Evolutionary conservation across 2,113 vertebrate genomes (phyloP), one percentile per base, ranked within the genome.

Genomic region (Xyrauchen texanus): DNA sequence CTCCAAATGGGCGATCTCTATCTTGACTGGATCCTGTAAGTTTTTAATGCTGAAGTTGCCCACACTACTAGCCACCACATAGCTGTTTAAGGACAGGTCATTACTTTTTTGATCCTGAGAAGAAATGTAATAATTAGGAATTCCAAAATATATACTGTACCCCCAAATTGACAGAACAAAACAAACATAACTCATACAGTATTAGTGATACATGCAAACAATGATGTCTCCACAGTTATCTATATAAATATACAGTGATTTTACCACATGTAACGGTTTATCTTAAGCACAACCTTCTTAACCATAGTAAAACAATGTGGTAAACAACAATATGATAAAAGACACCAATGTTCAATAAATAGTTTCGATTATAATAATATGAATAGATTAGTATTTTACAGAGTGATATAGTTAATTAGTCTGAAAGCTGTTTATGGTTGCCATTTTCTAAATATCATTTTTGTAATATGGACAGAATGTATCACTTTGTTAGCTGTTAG

Each of bases 41-140:
- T 94, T 82, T 4, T 72, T 89, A 87, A 99, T 94, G 64, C 93
- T 91, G 21, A 93, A 80, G 85, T 98, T 98, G 16, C 93, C 96
- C 82, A 98, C 94, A 61, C 96, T 99, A 88, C 95, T 98, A 0
- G 98, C 96, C 85, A 99, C 96, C 81, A 99, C 96, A 49, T 94
- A 99, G 85, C 97, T 98, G 85, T 93, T 95, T 76, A 98, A 88
- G 64, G 86, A 77, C 49, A 81, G 12, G 0, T 84, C 80, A 15
- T 78, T 83, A 8, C 57, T 61, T 80, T 85, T 87, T 62, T 88
- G 68, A 4, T 85, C 87, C 91, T 94, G 75, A 45, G 15, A 77
- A 5, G 57, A 16, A 46, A 81, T 63, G 4, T 67, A 46, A 80
- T n/a, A 13, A 58, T 15, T 58, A 10, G 6, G 12, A 7, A 58